Base-by-base conservation (phyloP, 2,888 invertebrate genomes). In the Saturnia japonica region DNA sequence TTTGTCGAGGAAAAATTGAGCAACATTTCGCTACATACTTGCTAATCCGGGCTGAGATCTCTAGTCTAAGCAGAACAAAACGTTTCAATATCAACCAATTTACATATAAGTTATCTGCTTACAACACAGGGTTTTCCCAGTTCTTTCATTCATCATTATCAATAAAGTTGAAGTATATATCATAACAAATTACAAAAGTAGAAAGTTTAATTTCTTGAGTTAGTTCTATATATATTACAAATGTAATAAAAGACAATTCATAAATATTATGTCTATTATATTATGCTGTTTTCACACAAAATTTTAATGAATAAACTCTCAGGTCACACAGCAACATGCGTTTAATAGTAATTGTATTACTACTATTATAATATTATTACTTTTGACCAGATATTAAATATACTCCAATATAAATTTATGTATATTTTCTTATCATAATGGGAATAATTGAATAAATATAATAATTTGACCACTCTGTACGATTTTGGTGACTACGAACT, bases 401-500 rank as follows among this genome's bases (percentile, higher is more conserved):
- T n/a, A n/a, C n/a, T n/a, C n/a, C n/a, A n/a, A n/a, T n/a, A n/a
- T n/a, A n/a, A n/a, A 34, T 34, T 34, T 34, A 6, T 6, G 34
- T 34, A 34, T 4, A 4, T 34, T 51, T 51, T 7, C 14, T 19
- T 51, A 1, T 19, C 9, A 51, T 51, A 7, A 19, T 51, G 47
- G 6, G 1, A 19, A 51, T 51, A 51, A 51, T 12, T 1, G 2
- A 60, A 54, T 22, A 54, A 54, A 51, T 6, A 1, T 7, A 51
- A 51, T n/a, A 51, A 19, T 14, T 43, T n/a, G 74, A 62, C 78
- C 14, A 45, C 64, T 89, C 88, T 88, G 78, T 45, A 43, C 60
- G 34, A 69, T 79, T 74, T 19, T 1, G 72, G 81, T 68, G 69
- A 84, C 88, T 87, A 73, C 76, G 75, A 84, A 85, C 85, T 87